These are phyloP conservation scores for Eupeodes corollae DNA, from an alignment of 1,140 invertebrate genomes.

Conservation along the genomic window DNA sequence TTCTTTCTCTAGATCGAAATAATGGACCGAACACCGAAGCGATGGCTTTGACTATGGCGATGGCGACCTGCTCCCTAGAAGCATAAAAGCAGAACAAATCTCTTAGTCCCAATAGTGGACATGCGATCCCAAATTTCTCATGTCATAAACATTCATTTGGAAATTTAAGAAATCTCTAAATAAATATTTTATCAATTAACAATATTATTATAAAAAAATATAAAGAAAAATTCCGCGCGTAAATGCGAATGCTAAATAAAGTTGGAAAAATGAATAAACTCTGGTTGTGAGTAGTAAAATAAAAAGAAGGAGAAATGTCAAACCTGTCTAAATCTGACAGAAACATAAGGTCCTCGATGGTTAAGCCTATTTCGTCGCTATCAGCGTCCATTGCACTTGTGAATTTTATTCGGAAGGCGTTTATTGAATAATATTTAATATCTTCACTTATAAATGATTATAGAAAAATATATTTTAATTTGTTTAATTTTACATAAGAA, in stretches of 20 bases:
- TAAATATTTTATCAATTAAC: too few species aligned
- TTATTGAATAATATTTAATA: neutral
- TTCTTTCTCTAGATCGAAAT: neutral
- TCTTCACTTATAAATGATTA: neutral
- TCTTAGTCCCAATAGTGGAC: too few species aligned
- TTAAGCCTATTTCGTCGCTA: conserved; percentile 34
- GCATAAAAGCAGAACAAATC: too few species aligned
- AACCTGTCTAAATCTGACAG: conserved; percentile 76
- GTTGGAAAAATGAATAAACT: neutral
- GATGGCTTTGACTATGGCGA: too few species aligned
- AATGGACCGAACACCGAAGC: neutral
- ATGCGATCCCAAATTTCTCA: too few species aligned
- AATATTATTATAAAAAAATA: neutral
- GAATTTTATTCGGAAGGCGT: neutral
- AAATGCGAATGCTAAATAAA: neutral
- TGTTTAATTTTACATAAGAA: too few species aligned
- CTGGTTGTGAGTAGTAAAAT: neutral
- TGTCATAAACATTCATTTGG: too few species aligned
- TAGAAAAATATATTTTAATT: neutral
- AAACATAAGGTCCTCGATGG: conserved; percentile 65
- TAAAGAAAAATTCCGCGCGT: neutral
- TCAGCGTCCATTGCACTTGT: conserved; percentile 3
- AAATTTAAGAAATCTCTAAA: too few species aligned
- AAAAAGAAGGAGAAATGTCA: conserved; percentile 5
- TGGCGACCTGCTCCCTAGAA: too few species aligned